Conservation (phyloP, 2,113 vertebrate genomes). For the Acrocephalus kingi region DNA sequence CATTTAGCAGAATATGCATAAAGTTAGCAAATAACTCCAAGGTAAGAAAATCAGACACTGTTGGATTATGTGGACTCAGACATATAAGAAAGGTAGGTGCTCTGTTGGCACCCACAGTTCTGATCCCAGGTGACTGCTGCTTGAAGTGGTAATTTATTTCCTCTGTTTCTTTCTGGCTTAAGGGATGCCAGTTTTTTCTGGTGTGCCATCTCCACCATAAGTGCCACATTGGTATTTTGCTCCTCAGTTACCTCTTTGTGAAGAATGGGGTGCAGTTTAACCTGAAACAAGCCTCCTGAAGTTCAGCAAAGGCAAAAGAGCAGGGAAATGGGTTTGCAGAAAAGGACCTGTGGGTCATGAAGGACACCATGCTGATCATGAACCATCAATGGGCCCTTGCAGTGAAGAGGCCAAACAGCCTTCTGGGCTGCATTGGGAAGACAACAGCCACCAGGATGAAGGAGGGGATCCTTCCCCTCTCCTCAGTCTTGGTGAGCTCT, state of each 20-base stretch:
- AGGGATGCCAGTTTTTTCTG: background rate
- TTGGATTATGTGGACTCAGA: background rate
- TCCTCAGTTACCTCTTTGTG: background rate
- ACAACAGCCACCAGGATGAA: background rate
- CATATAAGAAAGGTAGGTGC: background rate
- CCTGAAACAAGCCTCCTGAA: background rate
- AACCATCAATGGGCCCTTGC: background rate
- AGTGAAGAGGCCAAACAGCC: background rate
- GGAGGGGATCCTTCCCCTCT: background rate
- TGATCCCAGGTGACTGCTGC: background rate
- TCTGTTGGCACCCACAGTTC: background rate
- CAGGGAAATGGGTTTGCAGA: background rate
- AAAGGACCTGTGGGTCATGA: rapidly evolving
- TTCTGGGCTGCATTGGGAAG: background rate
- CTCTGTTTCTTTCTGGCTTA: background rate
- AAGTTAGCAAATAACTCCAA: background rate
- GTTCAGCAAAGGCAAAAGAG: background rate
- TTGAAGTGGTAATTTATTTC: background rate
- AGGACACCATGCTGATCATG: background rate
- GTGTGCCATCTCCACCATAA: rapidly evolving
- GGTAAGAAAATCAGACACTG: background rate
- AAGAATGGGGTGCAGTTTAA: background rate
- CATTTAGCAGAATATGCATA: background rate
- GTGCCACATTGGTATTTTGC: background rate
- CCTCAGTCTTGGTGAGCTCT: background rate